Base-by-base conservation (phyloP, 2,113 vertebrate species). In the Uria lomvia region DNA sequence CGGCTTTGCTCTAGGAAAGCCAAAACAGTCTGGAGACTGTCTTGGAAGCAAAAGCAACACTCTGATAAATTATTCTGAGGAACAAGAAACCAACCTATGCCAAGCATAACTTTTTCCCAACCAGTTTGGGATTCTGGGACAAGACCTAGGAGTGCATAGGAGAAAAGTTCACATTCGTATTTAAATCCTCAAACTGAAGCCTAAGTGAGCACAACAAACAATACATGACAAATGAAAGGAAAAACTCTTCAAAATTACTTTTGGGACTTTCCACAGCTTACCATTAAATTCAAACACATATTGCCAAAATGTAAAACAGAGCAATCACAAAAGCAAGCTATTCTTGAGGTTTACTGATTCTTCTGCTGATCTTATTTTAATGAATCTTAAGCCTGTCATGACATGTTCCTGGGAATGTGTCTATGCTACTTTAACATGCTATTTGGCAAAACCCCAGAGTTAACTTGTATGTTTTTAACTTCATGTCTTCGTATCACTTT, bases 201-300 rank as follows among this genome's bases (percentile, higher is more conserved):
- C 32, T 87, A 93, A 87, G n/a, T 78, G 60, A 67, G 49, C 18
- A n/a, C 27, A 93, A 80, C 63, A 94, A 91, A 87, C n/a, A 84
- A 56, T 18, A 71, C 4, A 21, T 27, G 60, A 88, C 55, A 94
- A 94, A 72, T 40, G 22, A 90, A 90, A 93, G 22, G 52, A 83
- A 84, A 75, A 85, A 62, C 9, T 80, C 68, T 60, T 82, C 62
- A 89, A 60, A 93, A 78, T 65, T 49, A 75, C 77, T 91, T 76
- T 71, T 91, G 84, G 81, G 89, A 88, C 70, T 95, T 94, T 85
- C 84, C 22, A 1, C 5, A 36, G 66, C 6, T 7, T 49, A 49
- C 71, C 58, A 89, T 85, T 94, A 92, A 92, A 97, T 76, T 65
- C 70, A 94, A 91, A 85, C 9, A 50, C 4, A n/a, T 53, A 94